Conservation (phyloP, 1,140 invertebrate species). For the Drosophila biarmipes region DNA sequence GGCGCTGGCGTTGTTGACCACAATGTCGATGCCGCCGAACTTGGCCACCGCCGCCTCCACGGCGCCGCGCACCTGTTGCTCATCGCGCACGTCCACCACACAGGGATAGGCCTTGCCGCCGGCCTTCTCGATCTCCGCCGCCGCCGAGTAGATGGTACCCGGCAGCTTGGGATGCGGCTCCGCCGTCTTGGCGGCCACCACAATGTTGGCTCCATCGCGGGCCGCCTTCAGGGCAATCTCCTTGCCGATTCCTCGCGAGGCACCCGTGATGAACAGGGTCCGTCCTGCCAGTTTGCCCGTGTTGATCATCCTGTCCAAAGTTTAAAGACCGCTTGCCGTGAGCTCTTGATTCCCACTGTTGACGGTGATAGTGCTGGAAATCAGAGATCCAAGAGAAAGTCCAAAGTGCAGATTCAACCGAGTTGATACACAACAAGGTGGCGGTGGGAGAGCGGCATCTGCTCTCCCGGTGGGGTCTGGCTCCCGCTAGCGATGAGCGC, state of each 20-base stretch:
- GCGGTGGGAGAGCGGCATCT: constrained; percentile 8
- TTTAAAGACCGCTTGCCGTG: constrained; percentile 23
- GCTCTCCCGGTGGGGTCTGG: neutral
- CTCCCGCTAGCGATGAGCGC: neutral
- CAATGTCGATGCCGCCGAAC: constrained; percentile 98
- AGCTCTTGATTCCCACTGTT: constrained; percentile 30
- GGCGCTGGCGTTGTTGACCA: constrained; percentile 98
- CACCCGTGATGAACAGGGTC: constrained; percentile 98
- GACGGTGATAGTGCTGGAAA: constrained; percentile 7
- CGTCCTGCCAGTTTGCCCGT: constrained; percentile 93
- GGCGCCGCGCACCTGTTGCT: constrained; percentile 92
- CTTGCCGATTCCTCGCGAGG: constrained; percentile 98
- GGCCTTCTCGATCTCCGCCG: constrained; percentile 93
- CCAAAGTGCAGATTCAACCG: constrained; percentile 69
- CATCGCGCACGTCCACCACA: constrained; percentile 96
- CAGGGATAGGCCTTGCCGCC: constrained; percentile 95
- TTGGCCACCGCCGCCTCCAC: constrained; percentile 92
- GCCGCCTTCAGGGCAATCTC: constrained; percentile 97
- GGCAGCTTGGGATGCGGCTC: constrained; percentile 98
- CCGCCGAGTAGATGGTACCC: constrained; percentile 99
- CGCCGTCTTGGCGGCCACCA: constrained; percentile 98
- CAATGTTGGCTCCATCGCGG: constrained; percentile 97
- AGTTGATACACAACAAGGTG: constrained; percentile 38
- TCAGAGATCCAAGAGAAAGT: constrained; percentile 68
- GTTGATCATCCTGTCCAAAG: constrained; percentile 84